Evolutionary conservation across 2,888 invertebrate genomes (phyloP), one percentile per base, ranked within the genome.

Genomic region (Zygogramma bicolorata): DNA sequence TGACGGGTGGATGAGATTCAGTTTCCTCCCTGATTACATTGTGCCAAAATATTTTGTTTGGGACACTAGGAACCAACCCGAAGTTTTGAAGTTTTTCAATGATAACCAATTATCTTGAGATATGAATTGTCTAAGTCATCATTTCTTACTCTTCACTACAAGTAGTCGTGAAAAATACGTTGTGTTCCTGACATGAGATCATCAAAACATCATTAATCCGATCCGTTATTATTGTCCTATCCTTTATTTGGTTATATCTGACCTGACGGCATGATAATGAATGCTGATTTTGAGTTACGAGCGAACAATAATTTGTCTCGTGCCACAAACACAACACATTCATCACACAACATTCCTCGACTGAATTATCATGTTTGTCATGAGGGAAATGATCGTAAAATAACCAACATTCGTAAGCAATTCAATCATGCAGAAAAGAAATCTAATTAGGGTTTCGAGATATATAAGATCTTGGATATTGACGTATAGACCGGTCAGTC

Each of bases 401-500:
- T 70, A 65, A 68, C 66, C 68, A 74, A 71, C 74, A 69, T 68
- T 67, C 53, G 71, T 65, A 65, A 67, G 68, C 49, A 59, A 73
- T 73, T 71, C 70, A 70, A 69, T 70, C 73, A 71, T 75, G 68
- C 70, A 73, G 53, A 75, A 75, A 61, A 68, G 59, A 71, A 71
- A 49, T 68, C 69, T 75, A 75, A 71, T 75, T 71, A 71, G 53
- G 34, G 46, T 63, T 46, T 27, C 46, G 27, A 63, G 40, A 29
- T 63, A 10, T 46, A n/a, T 25, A 34, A 13, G 61, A n/a, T n/a
- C 31, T 13, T 20, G 4, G 29, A 63, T 10, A 13, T 42, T 15
- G n/a, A 1, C 3, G 0, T 22, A 63, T 46, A 63, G 46, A 46
- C 62, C 46, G 18, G 46, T 8, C 22, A 63, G 13, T 46, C 27